A percentile compares a stretch with the other conserved stretches of the same genome.
Evolutionary conservation across 2,113 vertebrate species (phyloP).

Genomic region (Gasterosteus aculeatus): DNA sequence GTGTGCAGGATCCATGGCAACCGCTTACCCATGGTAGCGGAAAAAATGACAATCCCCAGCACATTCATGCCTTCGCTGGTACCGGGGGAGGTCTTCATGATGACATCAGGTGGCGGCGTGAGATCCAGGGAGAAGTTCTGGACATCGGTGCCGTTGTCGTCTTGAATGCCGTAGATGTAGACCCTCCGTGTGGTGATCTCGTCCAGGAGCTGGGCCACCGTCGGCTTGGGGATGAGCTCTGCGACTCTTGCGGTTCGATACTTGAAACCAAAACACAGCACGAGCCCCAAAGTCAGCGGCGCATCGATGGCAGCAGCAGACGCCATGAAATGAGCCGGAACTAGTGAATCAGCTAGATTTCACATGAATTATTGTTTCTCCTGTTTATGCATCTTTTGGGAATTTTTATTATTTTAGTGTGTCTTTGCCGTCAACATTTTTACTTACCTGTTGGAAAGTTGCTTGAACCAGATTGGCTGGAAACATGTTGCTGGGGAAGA

Average conservation of each 20-base stretch:
- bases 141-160: slow-evolving; percentile 89
- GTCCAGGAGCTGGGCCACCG: slow-evolving; percentile 71
- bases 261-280: slow-evolving; percentile 74
- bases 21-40: slow-evolving; percentile 93
- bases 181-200: slow-evolving; percentile 84
- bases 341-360: background rate
- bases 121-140: slow-evolving; percentile 96
- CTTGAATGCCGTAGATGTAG: slow-evolving; percentile 92
- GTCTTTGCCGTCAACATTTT: background rate
- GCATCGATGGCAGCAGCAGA: background rate
- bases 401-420: background rate
- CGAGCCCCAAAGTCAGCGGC: background rate
- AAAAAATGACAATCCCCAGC: slow-evolving; percentile 98
- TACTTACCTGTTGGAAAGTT: slow-evolving; percentile 94
- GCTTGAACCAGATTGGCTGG: slow-evolving; percentile 97
- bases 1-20: background rate
- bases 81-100: slow-evolving; percentile 91
- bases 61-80: slow-evolving; percentile 98
- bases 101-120: slow-evolving; percentile 91
- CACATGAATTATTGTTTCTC: background rate
- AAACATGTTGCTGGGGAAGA: slow-evolving; percentile 94
- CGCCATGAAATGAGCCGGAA: background rate
- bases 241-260: slow-evolving; percentile 92
- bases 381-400: background rate
- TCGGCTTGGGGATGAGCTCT: slow-evolving; percentile 85